Evolutionary conservation across 2,797 vertebrate genomes (phyloP).

Genomic region (Dendrocincla fuliginosa): DNA sequence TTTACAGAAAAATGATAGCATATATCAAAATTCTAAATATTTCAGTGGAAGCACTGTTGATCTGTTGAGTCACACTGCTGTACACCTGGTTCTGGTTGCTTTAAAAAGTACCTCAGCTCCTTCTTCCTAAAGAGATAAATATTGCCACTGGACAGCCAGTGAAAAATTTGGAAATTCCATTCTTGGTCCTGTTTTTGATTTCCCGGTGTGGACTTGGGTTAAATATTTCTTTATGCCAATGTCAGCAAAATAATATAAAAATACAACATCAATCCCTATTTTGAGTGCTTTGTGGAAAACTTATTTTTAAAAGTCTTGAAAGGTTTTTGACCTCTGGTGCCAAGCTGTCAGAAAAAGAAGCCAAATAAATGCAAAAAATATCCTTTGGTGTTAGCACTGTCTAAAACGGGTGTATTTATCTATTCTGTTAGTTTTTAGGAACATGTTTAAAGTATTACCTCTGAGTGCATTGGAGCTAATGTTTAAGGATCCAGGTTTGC

Average conservation of each 20-base stretch:
- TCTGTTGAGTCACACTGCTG: background rate
- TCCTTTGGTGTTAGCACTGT: background rate
- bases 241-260: conserved; percentile 21
- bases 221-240: conserved; percentile 9
- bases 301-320: conserved; percentile 35
- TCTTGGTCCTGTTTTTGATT: conserved; percentile 26
- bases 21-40: background rate
- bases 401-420: background rate
- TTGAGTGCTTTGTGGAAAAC: background rate
- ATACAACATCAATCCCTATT: background rate
- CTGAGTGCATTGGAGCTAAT: background rate
- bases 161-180: conserved; percentile 6
- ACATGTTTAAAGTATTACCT: background rate
- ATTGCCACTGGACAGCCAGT: background rate
- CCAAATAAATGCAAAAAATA: background rate
- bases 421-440: background rate
- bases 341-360: background rate
- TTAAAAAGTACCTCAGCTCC: background rate
- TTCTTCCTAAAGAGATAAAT: background rate
- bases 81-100: conserved; percentile 27
- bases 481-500: background rate
- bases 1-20: background rate
- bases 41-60: background rate
- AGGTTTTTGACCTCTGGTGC: conserved; percentile 4
- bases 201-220: background rate